Evolutionary conservation across 1,140 invertebrate species (phyloP), one percentile per base, ranked within the genome.

Genomic region (Drosophila azteca): DNA sequence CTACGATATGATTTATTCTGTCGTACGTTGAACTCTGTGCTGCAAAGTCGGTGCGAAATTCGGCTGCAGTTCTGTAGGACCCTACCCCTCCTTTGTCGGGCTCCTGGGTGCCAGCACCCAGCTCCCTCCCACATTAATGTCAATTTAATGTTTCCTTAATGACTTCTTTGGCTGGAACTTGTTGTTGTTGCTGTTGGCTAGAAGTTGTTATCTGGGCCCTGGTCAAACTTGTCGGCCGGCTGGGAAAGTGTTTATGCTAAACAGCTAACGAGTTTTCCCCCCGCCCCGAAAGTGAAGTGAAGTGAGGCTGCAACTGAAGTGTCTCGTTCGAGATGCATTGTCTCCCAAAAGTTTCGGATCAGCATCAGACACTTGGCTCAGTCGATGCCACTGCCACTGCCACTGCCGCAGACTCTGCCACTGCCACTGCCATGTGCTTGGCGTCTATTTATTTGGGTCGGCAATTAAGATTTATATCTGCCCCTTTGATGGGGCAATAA

Each of bases 71-170:
- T 39, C 35, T 11, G 35, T 39, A 13, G 35, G 9, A 35, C 31
- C 35, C 24, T 26, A 6, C 24, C 24, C 24, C 24, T 5, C 11
- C 35, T 11, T 11, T 4, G 35, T 13, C 3, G 35, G 35, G 35
- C 11, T 39, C 3, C 11, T 39, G 22, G 31, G 9, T 39, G 3
- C 57, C 15, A 43, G 6, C 6, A 17, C 24, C 9, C 15, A 15
- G 50, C 26, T 31, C 29, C 48, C 46, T 22, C 66, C 54, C 57
- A 83, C 84, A 88, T 89, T 89, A 89, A 89, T 89, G 84, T 89
- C 84, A 89, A 89, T 89, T 89, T 89, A 89, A 89, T 89, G 84
- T 89, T 89, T 89, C 84, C 84, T 84, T 89, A 89, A 89, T 89
- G 84, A 89, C 84, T 84, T 88, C 83, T 88, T 87, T 72, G 61